Evolutionary conservation across 37 sponge, comb jelly and placozoan genomes (phyloP).

Genomic region (Corticium candelabrum): DNA sequence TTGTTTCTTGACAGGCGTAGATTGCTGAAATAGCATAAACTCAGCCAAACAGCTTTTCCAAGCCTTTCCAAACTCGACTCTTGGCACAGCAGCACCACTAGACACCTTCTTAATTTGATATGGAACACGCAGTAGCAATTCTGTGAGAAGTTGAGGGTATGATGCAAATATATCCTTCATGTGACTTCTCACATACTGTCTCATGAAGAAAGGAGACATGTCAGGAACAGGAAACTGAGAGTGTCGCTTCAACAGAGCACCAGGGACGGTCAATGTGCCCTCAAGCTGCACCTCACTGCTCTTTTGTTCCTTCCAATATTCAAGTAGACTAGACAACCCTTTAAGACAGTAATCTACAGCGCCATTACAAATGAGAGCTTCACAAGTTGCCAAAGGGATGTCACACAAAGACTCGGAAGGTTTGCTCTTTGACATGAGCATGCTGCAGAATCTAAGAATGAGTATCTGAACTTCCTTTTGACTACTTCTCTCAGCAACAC

Average conservation of each 20-base stretch:
- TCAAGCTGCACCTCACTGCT: background rate
- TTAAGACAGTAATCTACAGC: slow-evolving; percentile 49
- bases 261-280: background rate
- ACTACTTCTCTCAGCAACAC: slow-evolving; percentile 28
- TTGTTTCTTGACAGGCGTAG: background rate
- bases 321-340: slow-evolving; percentile 31
- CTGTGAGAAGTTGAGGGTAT: slow-evolving; percentile 52
- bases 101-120: slow-evolving; percentile 23
- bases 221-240: slow-evolving; percentile 32
- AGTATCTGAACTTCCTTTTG: slow-evolving; percentile 52
- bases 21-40: background rate
- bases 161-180: slow-evolving; percentile 44
- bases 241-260: slow-evolving; percentile 25
- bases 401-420: background rate
- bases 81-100: background rate
- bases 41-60: background rate
- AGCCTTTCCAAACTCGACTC: background rate
- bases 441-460: slow-evolving; percentile 59
- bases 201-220: slow-evolving; percentile 74
- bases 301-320: background rate
- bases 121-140: slow-evolving; percentile 56
- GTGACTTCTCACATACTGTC: slow-evolving; percentile 55
- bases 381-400: background rate
- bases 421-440: slow-evolving; percentile 61
- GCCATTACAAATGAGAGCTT: background rate